Base-by-base conservation (phyloP, 2,113 vertebrate species). In the Talpa occidentalis region DNA sequence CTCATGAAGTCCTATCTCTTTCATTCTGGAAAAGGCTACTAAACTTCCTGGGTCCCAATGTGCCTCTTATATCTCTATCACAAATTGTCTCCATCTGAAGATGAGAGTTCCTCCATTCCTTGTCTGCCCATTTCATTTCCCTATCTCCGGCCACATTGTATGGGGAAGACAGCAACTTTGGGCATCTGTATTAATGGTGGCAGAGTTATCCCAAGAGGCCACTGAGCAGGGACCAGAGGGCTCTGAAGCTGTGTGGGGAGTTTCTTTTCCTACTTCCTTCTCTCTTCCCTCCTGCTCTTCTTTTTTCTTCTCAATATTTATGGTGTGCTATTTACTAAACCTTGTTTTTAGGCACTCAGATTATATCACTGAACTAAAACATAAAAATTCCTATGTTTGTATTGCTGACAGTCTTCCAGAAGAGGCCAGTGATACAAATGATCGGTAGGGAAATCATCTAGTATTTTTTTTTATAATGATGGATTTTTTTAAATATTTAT, bases 21-120 rank as follows among this genome's bases (percentile, higher is more conserved):
- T n/a, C 28, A 16, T 84, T 37, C 49, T n/a, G 9, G 32, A 24
- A 2, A 12, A 70, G 6, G 10, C 30, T 3, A 12, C 26, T 21
- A 30, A 44, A 3, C 14, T 15, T 21, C 17, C 64, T 24, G 7
- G 10, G 1, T 2, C 28, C 22, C 6, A 9, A 4, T 1, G 0
- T 10, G 11, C 10, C 26, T 69, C 26, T 30, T 52, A 17, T 1
- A 19, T 32, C 16, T 44, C 9, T 10, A 37, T 30, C n/a, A 1
- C 30, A 35, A 21, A 2, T 10, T 77, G 5, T 17, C 30, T 2
- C 17, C 44, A 0, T 52, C 11, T 74, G 28, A 66, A 74, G 6
- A 40, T 35, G 64, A 54, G 67, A 32, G 22, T 26, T 26, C 40
- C 44, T 40, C 40, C 49, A 42, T 24, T 32, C 37, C 42, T 67